Conservation (phyloP, 2,888 invertebrate species). For the Leptinotarsa peninsularis region DNA sequence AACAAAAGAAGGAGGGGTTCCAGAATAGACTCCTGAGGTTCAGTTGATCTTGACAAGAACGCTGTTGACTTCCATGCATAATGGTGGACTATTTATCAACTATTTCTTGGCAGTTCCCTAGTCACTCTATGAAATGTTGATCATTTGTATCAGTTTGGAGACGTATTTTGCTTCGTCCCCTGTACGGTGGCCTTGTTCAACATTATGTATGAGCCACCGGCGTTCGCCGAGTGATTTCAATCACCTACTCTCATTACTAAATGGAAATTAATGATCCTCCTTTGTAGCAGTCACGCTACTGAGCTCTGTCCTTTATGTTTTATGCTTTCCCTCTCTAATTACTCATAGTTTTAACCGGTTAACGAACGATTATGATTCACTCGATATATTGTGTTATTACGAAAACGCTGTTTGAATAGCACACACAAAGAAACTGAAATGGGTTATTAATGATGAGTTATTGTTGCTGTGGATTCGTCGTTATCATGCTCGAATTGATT, state of each 20-base stretch:
- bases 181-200: too few species aligned
- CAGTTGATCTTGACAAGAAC: too few species aligned
- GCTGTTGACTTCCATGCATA: too few species aligned
- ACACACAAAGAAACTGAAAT: slow-evolving; percentile 37
- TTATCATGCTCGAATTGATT: slow-evolving; percentile 25
- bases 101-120: too few species aligned
- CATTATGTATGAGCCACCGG: too few species aligned
- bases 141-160: too few species aligned
- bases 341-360: slow-evolving; percentile 45
- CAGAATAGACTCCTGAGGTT: too few species aligned
- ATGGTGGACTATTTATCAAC: too few species aligned
- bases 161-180: too few species aligned
- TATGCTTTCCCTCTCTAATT: slow-evolving; percentile 38
- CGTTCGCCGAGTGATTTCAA: background rate
- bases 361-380: slow-evolving; percentile 32
- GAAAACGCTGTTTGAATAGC: slow-evolving; percentile 31
- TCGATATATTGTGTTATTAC: slow-evolving; percentile 26
- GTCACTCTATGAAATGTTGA: too few species aligned
- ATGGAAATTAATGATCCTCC: background rate
- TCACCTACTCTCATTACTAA: background rate
- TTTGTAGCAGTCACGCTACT: background rate
- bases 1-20: too few species aligned
- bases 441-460: slow-evolving; percentile 37
- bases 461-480: slow-evolving; percentile 12
- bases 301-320: slow-evolving; percentile 19